Evolutionary conservation across 2,113 vertebrate genomes (phyloP), one percentile per base, ranked within the genome.

Genomic region (Hyperopisus bebe): DNA sequence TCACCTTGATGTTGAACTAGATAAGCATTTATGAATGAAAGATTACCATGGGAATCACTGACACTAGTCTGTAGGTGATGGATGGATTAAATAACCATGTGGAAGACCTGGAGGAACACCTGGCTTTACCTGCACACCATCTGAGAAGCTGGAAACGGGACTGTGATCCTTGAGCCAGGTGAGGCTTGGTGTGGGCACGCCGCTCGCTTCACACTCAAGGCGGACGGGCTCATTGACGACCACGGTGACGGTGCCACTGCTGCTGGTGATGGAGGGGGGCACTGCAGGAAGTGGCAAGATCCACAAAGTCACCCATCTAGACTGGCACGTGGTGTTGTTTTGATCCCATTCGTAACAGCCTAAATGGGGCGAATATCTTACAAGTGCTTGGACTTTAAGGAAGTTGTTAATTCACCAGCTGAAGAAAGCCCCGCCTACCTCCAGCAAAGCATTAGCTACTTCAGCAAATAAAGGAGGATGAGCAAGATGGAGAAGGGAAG

Each of bases 101-200:
- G 19, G 3, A 13, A 11, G 44, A 4, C 24, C 24, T 58, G 21
- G 42, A 8, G n/a, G 4, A 42, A 58, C 31, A 21, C 24, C 80
- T 31, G 3, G 24, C 62, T 1, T 17, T 93, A 98, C 98, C 98
- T 99, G 98, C 46, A 98, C 94, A 77, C 98, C 97, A 2, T 97
- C 92, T 7, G 96, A 94, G 1, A 97, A 94, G 58, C 97, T 98
- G 83, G 97, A 96, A 66, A 99, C 97, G 0, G 98, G 98, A 92
- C 98, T 98, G 27, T 97, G 97, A 15, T 99, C 98, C 94, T 99
- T 99, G 53, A 99, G 92, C 98, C 98, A 99, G 0, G 98, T 99
- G 91, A 99, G 95, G 94, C 96, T 97, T 5, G 98, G 98, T 19
- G 90, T 91, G 2, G 98, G 98, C 90, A 98, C 96, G 1, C 98